These are phyloP conservation scores for Nyctibius bracteatus DNA, from an alignment of 2,113 vertebrate species.

Conservation along the genomic window DNA sequence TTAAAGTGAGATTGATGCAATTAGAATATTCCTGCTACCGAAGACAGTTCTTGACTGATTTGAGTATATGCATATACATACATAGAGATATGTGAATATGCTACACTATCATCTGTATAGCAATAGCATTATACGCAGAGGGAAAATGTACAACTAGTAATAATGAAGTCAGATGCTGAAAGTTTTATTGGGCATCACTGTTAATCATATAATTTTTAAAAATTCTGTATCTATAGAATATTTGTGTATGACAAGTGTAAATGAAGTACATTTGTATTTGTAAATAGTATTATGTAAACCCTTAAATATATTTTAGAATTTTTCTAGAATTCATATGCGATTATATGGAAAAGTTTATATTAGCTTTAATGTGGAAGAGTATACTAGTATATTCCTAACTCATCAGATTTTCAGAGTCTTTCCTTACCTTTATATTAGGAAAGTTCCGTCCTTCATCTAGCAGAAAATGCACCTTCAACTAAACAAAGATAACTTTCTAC, in stretches of 20 bases:
- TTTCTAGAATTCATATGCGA: background rate
- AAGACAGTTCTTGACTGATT: background rate
- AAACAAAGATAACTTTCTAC: background rate
- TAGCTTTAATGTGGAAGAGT: background rate
- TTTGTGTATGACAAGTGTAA: background rate
- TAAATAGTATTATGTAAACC: background rate
- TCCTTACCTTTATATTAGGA: background rate
- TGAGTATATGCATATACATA: background rate
- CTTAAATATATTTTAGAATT: background rate
- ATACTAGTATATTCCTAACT: background rate
- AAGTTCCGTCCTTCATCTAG: background rate
- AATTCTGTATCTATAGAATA: background rate
- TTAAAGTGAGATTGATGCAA: background rate
- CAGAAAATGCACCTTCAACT: background rate
- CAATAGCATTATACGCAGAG: background rate
- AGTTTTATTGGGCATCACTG: background rate
- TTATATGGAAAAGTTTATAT: background rate
- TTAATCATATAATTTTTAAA: accelerated
- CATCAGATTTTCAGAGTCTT: background rate
- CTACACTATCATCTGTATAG: background rate
- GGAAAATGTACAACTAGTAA: background rate
- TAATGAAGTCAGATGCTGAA: background rate
- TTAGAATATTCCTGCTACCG: background rate
- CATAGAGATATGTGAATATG: background rate
- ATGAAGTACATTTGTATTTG: too few relatives aligned